phyloP scores from a whole-genome alignment of 2,888 invertebrate genomes.

The Polydrusus tereticollis region DNA sequence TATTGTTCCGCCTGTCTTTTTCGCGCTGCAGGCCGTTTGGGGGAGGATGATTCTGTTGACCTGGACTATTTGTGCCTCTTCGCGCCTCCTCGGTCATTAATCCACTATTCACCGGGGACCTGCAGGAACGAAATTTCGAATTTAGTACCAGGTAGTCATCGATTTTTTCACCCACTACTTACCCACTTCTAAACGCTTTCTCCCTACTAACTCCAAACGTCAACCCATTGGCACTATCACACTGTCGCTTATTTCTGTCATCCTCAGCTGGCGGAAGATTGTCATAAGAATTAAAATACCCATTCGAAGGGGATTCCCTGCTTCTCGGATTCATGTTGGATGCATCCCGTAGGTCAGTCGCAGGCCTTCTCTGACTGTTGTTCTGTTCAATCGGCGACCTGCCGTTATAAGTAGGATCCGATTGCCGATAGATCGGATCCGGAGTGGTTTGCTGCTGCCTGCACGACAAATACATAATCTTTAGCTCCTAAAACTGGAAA shows the following conservation, averaged over 20 bases:
- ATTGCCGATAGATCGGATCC: conserved; percentile 36
- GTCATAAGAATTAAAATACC: conserved; percentile 49
- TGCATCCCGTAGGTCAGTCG: conserved; percentile 66
- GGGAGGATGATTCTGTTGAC: conserved; percentile 15
- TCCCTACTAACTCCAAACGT: conserved; percentile 62
- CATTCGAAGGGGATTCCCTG: conserved; percentile 59
- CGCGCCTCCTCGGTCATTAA: conserved; percentile 43
- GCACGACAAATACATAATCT: neutral
- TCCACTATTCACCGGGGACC: conserved; percentile 42
- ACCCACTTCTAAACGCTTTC: conserved; percentile 55
- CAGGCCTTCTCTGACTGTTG: conserved; percentile 63
- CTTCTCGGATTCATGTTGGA: conserved; percentile 68
- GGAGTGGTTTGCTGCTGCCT: conserved; percentile 34
- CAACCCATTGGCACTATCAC: conserved; percentile 57
- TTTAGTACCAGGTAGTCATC: neutral
- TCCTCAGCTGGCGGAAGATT: conserved; percentile 45
- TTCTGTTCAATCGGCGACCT: conserved; percentile 52
- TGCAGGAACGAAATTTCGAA: neutral
- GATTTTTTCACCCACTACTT: neutral
- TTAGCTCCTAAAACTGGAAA: neutral
- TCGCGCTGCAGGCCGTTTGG: conserved; percentile 40
- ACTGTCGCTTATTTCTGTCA: conserved; percentile 46
- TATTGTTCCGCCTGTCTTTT: conserved; percentile 44
- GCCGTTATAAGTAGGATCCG: conserved; percentile 27
- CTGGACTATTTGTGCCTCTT: conserved; percentile 41